These are phyloP conservation scores for Tiliqua scincoides DNA, from an alignment of 2,113 vertebrate genomes.

Conservation along the genomic window DNA sequence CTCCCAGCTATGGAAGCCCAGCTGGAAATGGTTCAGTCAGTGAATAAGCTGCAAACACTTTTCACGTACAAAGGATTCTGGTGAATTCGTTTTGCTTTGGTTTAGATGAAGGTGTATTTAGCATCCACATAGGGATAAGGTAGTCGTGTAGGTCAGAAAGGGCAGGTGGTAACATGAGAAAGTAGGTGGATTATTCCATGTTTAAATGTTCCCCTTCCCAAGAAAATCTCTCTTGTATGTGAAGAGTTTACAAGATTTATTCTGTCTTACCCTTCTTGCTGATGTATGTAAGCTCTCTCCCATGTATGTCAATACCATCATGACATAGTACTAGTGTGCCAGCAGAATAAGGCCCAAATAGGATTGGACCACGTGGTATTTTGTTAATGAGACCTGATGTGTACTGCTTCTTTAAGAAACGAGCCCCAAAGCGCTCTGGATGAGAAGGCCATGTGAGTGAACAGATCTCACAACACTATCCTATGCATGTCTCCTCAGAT, in stretches of 20 bases:
- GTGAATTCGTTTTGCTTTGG: neutral
- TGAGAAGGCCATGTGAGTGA: too few species aligned
- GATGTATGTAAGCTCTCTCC: neutral
- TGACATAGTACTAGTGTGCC: too few species aligned
- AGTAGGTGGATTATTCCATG: neutral
- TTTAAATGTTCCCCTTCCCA: neutral
- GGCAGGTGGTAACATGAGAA: neutral
- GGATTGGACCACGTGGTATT: too few species aligned
- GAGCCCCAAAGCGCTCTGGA: too few species aligned
- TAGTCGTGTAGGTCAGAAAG: neutral
- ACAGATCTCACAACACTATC: too few species aligned
- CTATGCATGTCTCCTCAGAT: too few species aligned
- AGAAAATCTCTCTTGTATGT: neutral
- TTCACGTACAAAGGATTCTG: neutral
- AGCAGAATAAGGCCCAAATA: too few species aligned
- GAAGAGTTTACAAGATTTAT: neutral
- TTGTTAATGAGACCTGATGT: too few species aligned
- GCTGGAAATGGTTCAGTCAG: neutral
- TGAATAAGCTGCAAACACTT: neutral
- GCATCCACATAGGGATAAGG: neutral
- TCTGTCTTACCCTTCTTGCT: neutral
- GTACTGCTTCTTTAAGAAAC: too few species aligned
- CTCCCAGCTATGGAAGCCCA: neutral
- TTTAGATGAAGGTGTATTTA: neutral
- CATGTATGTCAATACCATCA: too few species aligned